A percentile compares a stretch with the other conserved stretches of the same genome.
phyloP scores from a whole-genome alignment of 2,888 invertebrate genomes.

The Lasioglossum oenotherae region DNA sequence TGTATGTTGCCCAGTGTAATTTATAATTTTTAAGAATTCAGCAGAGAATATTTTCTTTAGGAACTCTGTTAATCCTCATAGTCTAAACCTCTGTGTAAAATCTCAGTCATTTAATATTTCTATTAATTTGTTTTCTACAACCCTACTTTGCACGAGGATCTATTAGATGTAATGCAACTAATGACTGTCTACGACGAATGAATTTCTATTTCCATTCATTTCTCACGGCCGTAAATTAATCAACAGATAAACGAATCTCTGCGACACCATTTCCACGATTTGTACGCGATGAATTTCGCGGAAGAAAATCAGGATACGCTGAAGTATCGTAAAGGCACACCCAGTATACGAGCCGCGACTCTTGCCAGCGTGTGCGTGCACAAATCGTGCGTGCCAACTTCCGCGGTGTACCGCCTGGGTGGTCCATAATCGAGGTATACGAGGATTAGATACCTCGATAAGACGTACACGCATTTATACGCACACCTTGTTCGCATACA shows the following conservation, averaged over 20 bases:
- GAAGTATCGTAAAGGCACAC: conserved; percentile 39
- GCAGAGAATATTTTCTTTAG: neutral
- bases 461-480: conserved; percentile 62
- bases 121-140: neutral
- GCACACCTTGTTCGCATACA: conserved; percentile 46
- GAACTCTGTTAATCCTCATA: neutral
- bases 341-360: conserved; percentile 49
- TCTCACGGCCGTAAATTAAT: neutral
- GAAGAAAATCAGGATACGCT: neutral
- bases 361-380: conserved; percentile 53
- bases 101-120: too few species aligned
- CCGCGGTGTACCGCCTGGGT: conserved; percentile 76
- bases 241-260: neutral
- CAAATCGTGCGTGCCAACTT: conserved; percentile 75
- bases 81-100: too few species aligned
- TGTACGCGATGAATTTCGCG: neutral
- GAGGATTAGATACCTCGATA: conserved; percentile 68
- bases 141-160: neutral
- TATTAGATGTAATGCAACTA: neutral
- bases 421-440: conserved; percentile 74
- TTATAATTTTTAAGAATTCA: neutral
- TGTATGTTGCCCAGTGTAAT: neutral
- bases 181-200: neutral
- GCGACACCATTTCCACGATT: neutral
- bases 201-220: neutral